Evolutionary conservation across 2,888 invertebrate species (phyloP), one percentile per base, ranked within the genome.

Genomic region (Deroplatys truncata): DNA sequence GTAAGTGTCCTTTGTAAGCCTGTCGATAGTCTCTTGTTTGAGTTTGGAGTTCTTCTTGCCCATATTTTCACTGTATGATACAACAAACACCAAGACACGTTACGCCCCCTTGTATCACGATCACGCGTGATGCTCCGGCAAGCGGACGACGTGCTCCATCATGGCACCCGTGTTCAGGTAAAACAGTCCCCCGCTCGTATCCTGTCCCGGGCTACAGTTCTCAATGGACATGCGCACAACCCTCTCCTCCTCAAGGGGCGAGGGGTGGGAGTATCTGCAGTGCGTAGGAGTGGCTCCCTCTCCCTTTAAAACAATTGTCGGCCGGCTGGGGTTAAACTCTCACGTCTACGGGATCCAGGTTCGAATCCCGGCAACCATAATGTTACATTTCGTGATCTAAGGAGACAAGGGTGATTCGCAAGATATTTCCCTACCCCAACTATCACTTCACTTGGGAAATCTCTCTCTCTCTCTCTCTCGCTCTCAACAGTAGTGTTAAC

Each of bases 1-100:
- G 94, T 98, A 98, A 91, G 98, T 98, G 92, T 97, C 98, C 91
- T 96, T 97, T 92, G 98, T 98, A 92, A 98, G 96, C 92, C 97
- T 96, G 94, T 98, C 98, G 93, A 98, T 98, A 92, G 98, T 98
- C 93, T 98, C 98, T 94, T 98, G 97, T 96, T 98, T 98, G 94
- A 98, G 96, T 95, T 98, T 98, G 90, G 98, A 98, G 93, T 98
- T 98, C 94, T 98, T 98, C 96, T 98, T 98, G 93, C 98, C 98
- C 98, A 98, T 98, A 92, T 9, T 82, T 72, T 15, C 86, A 28
- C 28, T 28, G 56, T 8, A 20, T 16, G 28, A 10, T 25, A 20
- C 7, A 10, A 16, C 9, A 16, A 25, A 35, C 43, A 35, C 35
- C 10, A 43, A 35, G 84, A 84, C 84, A 85, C 25, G 43, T 20